These are phyloP conservation scores for Anaspis maculata DNA, from an alignment of 2,888 invertebrate species.

Conservation along the genomic window DNA sequence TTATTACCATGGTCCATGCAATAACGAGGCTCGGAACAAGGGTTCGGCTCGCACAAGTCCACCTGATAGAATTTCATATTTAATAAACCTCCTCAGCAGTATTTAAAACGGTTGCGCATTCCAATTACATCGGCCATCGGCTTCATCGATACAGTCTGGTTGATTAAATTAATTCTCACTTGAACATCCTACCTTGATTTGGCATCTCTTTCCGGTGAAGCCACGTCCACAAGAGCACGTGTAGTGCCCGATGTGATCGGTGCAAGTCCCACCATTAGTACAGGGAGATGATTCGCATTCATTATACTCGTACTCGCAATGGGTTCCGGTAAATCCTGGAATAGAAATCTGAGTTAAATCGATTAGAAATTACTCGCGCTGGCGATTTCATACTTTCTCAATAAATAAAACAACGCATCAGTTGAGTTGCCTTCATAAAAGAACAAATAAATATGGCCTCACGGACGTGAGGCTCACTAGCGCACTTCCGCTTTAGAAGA, in stretches of 20 bases:
- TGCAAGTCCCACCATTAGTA: constrained; percentile 65
- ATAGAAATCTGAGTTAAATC: constrained; percentile 16
- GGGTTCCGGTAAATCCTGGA: constrained; percentile 61
- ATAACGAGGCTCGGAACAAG: constrained; percentile 57
- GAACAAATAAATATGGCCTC: too few species aligned
- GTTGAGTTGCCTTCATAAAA: too few species aligned
- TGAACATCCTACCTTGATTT: constrained; percentile 52
- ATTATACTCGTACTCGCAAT: constrained; percentile 67
- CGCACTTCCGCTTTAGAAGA: too few species aligned
- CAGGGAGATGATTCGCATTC: constrained; percentile 71
- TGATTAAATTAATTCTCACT: constrained; percentile 3
- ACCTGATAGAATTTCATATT: constrained; percentile 43
- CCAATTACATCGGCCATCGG: too few species aligned
- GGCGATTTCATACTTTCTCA: constrained; percentile 5
- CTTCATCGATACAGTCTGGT: constrained; percentile 1
- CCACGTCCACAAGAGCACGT: constrained; percentile 62
- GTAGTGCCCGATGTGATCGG: constrained; percentile 61
- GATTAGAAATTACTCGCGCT: constrained; percentile 9
- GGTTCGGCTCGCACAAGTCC: constrained; percentile 61
- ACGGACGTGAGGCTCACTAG: too few species aligned
- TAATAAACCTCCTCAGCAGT: too few species aligned
- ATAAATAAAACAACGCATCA: too few species aligned
- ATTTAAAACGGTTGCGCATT: too few species aligned
- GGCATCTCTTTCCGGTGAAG: constrained; percentile 61
- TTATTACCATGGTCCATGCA: constrained; percentile 69